These are phyloP conservation scores for Amyelois transitella DNA, from an alignment of 1,140 invertebrate species.

Conservation along the genomic window DNA sequence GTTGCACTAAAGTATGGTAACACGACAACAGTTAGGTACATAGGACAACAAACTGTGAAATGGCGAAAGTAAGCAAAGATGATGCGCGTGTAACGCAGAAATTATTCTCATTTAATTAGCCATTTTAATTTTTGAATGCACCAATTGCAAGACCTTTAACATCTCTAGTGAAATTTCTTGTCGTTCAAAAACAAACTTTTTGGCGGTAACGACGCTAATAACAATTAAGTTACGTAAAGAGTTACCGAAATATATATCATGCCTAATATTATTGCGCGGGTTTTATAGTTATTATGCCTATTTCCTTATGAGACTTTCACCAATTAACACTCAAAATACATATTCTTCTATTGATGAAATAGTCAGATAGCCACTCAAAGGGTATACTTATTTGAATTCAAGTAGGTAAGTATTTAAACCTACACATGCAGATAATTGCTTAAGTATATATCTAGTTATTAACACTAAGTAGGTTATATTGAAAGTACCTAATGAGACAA, in stretches of 20 bases:
- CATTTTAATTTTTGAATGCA: not conserved
- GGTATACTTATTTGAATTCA: too few species aligned
- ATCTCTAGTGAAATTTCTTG: not conserved
- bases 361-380: too few species aligned
- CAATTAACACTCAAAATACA: not conserved
- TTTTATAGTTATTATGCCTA: not conserved
- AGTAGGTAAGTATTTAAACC: too few species aligned
- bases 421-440: too few species aligned
- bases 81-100: not conserved
- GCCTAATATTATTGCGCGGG: not conserved
- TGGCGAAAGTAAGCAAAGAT: slow-evolving; percentile 1
- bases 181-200: not conserved
- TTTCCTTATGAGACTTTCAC: not conserved
- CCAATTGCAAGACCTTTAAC: not conserved
- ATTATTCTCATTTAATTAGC: slow-evolving; percentile 2
- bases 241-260: not conserved
- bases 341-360: too few species aligned
- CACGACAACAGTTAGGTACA: not conserved
- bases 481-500: too few species aligned
- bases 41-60: slow-evolving; percentile 3
- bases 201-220: not conserved
- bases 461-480: too few species aligned
- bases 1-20: not conserved
- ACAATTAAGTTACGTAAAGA: not conserved
- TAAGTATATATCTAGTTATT: too few species aligned